A percentile compares a stretch with the other conserved stretches of the same genome.
Conservation (phyloP, 1,140 invertebrate genomes). For the Anoplolepis gracilipes region DNA sequence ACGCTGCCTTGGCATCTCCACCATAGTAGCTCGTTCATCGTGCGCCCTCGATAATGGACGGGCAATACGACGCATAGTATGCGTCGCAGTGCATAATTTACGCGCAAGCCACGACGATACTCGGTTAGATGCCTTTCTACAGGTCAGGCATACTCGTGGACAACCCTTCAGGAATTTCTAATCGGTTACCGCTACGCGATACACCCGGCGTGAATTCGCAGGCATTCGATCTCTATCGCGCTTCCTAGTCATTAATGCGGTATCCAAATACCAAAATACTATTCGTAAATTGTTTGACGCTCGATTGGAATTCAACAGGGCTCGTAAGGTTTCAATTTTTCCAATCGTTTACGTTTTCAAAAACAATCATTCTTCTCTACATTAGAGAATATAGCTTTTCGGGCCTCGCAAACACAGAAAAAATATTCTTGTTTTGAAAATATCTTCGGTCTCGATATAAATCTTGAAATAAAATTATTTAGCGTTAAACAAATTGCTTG, state of each 20-base stretch:
- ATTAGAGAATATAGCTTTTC: too few relatives aligned
- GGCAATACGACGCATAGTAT: constrained; percentile 63
- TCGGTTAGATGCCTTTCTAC: constrained; percentile 60
- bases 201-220: constrained; percentile 35
- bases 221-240: not conserved
- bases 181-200: constrained; percentile 19
- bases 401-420: too few relatives aligned
- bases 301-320: not conserved
- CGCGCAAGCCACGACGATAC: constrained; percentile 60
- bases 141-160: constrained; percentile 13
- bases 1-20: constrained; percentile 27
- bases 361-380: not conserved
- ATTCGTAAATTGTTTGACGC: not conserved
- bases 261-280: not conserved
- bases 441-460: too few relatives aligned
- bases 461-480: too few relatives aligned
- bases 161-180: constrained; percentile 71
- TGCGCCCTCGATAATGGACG: constrained; percentile 68
- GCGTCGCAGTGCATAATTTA: constrained; percentile 67
- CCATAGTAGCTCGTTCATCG: constrained; percentile 59
- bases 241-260: constrained; percentile 30
- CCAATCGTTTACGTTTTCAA: not conserved
- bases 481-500: too few relatives aligned
- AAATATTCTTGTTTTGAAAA: too few relatives aligned
- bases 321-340: not conserved